Percentiles rank a stretch among this genome's conserved stretches.
Conservation (phyloP, 2,113 vertebrate genomes). For the Etheostoma cragini region DNA sequence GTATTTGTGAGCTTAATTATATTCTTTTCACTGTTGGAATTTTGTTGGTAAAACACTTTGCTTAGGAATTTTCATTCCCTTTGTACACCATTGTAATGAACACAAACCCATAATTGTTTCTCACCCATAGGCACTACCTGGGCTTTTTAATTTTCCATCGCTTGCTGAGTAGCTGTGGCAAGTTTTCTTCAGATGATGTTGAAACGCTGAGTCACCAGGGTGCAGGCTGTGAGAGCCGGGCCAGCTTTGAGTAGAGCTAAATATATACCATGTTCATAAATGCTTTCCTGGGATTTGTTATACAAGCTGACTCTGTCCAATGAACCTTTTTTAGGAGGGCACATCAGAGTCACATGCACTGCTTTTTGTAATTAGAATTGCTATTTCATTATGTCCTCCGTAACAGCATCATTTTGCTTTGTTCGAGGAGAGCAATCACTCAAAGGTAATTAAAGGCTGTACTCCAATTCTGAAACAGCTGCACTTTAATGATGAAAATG, state of each 20-base stretch:
- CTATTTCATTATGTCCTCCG: constrained; percentile 58
- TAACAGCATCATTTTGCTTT: constrained; percentile 44
- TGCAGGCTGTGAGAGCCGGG: constrained; percentile 40
- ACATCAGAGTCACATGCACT: constrained; percentile 19
- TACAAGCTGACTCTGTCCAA: constrained; percentile 14
- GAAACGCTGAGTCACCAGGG: constrained; percentile 70
- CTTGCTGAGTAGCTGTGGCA: constrained; percentile 67
- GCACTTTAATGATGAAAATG: constrained; percentile 61
- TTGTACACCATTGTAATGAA: constrained; percentile 79
- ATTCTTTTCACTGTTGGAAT: constrained; percentile 76
- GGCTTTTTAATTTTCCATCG: constrained; percentile 76
- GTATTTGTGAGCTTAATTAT: constrained; percentile 80
- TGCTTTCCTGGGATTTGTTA: constrained; percentile 63
- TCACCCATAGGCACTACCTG: constrained; percentile 75
- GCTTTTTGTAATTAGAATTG: constrained; percentile 55
- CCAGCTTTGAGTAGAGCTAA: constrained; percentile 58
- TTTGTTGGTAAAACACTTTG: constrained; percentile 79
- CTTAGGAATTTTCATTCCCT: constrained; percentile 78
- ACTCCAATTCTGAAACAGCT: constrained; percentile 47
- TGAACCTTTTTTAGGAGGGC: constrained; percentile 33
- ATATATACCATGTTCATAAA: constrained; percentile 65
- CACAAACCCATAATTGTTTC: constrained; percentile 81
- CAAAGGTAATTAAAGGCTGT: constrained; percentile 72
- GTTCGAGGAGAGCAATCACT: constrained; percentile 56
- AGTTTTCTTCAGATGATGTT: constrained; percentile 73